Evolutionary conservation across 2,888 invertebrate species (phyloP), one percentile per base, ranked within the genome.

Genomic region (Microctonus brassicae): DNA sequence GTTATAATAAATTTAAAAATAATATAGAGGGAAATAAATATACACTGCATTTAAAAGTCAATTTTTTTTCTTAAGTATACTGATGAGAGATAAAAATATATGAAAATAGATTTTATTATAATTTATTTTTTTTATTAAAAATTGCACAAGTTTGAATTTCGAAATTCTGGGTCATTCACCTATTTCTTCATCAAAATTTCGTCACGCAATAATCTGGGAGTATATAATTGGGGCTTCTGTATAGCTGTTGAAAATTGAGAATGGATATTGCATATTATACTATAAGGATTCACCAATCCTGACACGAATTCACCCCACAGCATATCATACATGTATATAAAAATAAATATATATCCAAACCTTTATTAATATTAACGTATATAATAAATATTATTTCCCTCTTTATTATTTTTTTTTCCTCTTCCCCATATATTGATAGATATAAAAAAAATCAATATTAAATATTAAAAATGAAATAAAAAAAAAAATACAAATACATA

Each of bases 191-290:
- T 77, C 73, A 74, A 64, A 33, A 74, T 75, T 77, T 74, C 58
- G 73, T 55, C 58, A 76, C 73, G 70, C 57, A 53, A 58, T 17
- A 42, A 39, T 36, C 47, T 42, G 29, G n/a, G 29, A 60, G 58
- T 29, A 52, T 64, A 64, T 71, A 76, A 76, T 75, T 72, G 74
- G 69, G 52, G 58, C 62, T 70, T 72, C 73, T 64, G 47, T n/a
- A n/a, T 24, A 70, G 64, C 64, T 42, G 64, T 58, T 39, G 52
- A 70, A 70, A 70, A 70, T 42, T 36, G n/a, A n/a, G 34, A 64
- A 52, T 64, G 63, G 53, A n/a, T n/a, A n/a, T 52, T 63, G 29
- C 66, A 36, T n/a, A n/a, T n/a, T n/a, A n/a, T n/a, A n/a, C n/a
- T 9, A 36, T 39, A 20, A 61, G 36, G 34, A 61, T 36, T 58